A percentile compares a stretch with the other conserved stretches of the same genome.
Evolutionary conservation across 2,888 invertebrate species (phyloP).

Genomic region (Agrilus cyanescens): DNA sequence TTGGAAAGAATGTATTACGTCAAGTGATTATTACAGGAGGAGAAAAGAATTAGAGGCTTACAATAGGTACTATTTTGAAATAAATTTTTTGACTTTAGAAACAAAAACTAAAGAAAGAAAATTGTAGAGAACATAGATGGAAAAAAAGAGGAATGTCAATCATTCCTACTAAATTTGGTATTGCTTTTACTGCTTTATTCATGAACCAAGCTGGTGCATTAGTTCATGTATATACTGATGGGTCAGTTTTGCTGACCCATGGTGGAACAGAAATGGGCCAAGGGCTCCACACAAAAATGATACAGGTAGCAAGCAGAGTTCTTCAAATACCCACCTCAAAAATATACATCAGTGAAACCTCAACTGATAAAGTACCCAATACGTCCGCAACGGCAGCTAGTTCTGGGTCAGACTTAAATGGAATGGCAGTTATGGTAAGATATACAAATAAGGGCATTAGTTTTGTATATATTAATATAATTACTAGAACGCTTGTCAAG

Average conservation of each 20-base stretch:
- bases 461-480: slow-evolving; percentile 1
- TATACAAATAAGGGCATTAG: not conserved
- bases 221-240: slow-evolving; percentile 76
- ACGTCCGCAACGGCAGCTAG: slow-evolving; percentile 85
- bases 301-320: slow-evolving; percentile 72
- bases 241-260: slow-evolving; percentile 78
- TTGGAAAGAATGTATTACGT: slow-evolving; percentile 64
- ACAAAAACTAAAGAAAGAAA: not conserved
- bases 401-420: slow-evolving; percentile 79
- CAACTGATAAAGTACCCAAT: slow-evolving; percentile 86
- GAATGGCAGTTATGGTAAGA: slow-evolving; percentile 70
- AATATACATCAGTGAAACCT: slow-evolving; percentile 72
- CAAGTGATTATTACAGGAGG: slow-evolving; percentile 51
- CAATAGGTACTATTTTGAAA: slow-evolving; percentile 46
- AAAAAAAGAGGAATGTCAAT: slow-evolving; percentile 76
- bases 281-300: slow-evolving; percentile 91
- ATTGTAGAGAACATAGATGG: slow-evolving; percentile 61
- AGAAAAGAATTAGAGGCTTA: slow-evolving; percentile 49
- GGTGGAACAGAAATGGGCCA: slow-evolving; percentile 98
- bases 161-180: slow-evolving; percentile 75
- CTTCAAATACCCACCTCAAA: slow-evolving; percentile 57
- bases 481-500: slow-evolving; percentile 62
- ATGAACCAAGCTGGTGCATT: slow-evolving; percentile 82
- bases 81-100: slow-evolving; percentile 4
- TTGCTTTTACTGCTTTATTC: slow-evolving; percentile 64